Evolutionary conservation across 92 coral and sea anemone genomes (phyloP).

Genomic region (Paragorgia papillata): DNA sequence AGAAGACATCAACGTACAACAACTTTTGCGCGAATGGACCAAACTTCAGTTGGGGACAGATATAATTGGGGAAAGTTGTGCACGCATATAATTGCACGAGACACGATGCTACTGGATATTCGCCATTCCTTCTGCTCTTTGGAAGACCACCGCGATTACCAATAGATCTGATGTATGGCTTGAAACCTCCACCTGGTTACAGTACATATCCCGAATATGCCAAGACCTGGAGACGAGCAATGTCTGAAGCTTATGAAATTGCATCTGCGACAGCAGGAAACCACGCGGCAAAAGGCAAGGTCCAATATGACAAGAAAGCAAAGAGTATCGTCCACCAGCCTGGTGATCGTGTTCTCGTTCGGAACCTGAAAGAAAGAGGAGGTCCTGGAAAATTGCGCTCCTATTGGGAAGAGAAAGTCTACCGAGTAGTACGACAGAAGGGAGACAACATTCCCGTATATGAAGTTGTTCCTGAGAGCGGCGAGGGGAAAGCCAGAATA

Average conservation of each 20-base stretch:
- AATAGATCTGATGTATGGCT: conserved; percentile 43
- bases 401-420: background rate
- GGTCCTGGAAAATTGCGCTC: conserved; percentile 19
- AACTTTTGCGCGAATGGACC: no score
- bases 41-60: no score
- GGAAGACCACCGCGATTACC: conserved; percentile 52
- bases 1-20: no score
- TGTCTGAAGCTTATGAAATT: conserved; percentile 28
- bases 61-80: no score
- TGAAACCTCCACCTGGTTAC: background rate
- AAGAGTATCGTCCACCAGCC: background rate
- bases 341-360: conserved; percentile 16
- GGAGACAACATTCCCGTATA: background rate
- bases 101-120: conserved; percentile 48
- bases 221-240: conserved; percentile 16
- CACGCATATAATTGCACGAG: conserved; percentile 58
- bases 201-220: conserved; percentile 7
- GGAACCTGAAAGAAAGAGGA: conserved; percentile 2
- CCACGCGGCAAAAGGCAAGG: background rate
- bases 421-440: background rate
- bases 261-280: background rate
- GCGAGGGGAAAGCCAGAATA: background rate
- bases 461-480: conserved; percentile 40
- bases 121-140: conserved; percentile 51
- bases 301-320: background rate